These are phyloP conservation scores for Ferrisia virgata DNA, from an alignment of 2,888 invertebrate species.

Conservation along the genomic window DNA sequence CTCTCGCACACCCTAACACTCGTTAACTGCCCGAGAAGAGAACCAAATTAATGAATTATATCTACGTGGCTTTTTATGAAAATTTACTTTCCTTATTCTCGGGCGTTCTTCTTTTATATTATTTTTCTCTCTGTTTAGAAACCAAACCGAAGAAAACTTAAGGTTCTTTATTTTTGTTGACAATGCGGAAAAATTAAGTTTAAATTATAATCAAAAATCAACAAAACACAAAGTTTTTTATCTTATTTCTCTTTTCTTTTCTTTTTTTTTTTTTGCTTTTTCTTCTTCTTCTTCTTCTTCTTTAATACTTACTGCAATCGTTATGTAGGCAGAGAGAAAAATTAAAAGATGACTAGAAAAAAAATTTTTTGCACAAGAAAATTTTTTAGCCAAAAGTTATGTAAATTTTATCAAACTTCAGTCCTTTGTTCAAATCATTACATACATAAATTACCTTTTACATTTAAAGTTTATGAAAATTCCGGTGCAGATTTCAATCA, in stretches of 20 bases:
- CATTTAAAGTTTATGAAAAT: too few species aligned
- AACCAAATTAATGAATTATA: slow-evolving; percentile 3
- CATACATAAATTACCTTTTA: too few species aligned
- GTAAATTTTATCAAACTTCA: too few species aligned
- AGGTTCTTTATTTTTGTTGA: slow-evolving; percentile 27
- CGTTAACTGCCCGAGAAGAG: not conserved
- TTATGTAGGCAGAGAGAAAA: not conserved
- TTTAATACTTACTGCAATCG: not conserved
- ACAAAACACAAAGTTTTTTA: slow-evolving; percentile 11
- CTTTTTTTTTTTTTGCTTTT: not conserved
- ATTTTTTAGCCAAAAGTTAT: not conserved
- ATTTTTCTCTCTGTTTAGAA: not conserved
- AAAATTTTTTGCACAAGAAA: not conserved
- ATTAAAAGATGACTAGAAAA: not conserved
- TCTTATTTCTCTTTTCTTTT: not conserved
- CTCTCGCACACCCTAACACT: not conserved
- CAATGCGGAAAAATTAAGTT: slow-evolving; percentile 27
- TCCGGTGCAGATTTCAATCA: too few species aligned
- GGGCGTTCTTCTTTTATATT: not conserved
- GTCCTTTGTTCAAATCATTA: too few species aligned
- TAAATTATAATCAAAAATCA: slow-evolving; percentile 29
- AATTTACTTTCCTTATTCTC: not conserved
- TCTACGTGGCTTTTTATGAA: slow-evolving; percentile 13
- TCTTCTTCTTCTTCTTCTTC: not conserved
- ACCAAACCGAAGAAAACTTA: not conserved